A percentile compares a stretch with the other conserved stretches of the same genome.
Evolutionary conservation across 1,140 invertebrate species (phyloP).

Genomic region (Platyura marginata): DNA sequence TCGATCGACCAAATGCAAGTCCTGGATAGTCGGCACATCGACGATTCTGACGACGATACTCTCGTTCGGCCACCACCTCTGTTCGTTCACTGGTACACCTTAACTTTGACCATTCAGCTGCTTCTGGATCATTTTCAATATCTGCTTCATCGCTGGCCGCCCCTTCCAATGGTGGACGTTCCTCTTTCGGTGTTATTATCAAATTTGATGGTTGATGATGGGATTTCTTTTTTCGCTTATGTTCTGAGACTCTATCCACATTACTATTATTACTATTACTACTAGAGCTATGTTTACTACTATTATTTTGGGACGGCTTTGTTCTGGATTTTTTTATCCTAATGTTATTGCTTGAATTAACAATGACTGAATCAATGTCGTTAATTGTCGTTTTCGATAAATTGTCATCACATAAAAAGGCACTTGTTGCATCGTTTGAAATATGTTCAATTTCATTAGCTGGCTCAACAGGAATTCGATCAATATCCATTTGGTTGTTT

Average conservation of each 20-base stretch:
- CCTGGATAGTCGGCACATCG: conserved; percentile 83
- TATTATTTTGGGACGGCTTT: neutral
- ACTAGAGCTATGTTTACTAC: neutral
- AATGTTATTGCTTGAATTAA: no score
- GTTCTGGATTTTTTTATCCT: no score
- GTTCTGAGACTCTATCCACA: neutral
- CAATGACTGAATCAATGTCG: no score
- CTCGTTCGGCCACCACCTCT: conserved; percentile 69
- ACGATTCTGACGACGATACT: conserved; percentile 47
- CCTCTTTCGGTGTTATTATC: conserved; percentile 5
- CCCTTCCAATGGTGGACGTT: conserved; percentile 20
- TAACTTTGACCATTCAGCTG: conserved; percentile 56
- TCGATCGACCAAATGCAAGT: conserved; percentile 71
- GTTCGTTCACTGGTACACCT: conserved; percentile 73
- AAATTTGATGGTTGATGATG: neutral
- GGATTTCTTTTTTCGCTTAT: neutral
- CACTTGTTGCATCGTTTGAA: no score
- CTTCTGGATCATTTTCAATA: conserved; percentile 48
- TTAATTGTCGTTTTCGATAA: no score
- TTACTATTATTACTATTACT: neutral
- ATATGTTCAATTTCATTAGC: no score
- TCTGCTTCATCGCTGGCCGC: conserved; percentile 29
- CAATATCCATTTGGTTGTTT: no score
- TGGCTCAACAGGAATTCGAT: no score
- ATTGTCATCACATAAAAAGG: no score